phyloP scores from a whole-genome alignment of 1,140 invertebrate genomes.

The Meteorus sp. region DNA sequence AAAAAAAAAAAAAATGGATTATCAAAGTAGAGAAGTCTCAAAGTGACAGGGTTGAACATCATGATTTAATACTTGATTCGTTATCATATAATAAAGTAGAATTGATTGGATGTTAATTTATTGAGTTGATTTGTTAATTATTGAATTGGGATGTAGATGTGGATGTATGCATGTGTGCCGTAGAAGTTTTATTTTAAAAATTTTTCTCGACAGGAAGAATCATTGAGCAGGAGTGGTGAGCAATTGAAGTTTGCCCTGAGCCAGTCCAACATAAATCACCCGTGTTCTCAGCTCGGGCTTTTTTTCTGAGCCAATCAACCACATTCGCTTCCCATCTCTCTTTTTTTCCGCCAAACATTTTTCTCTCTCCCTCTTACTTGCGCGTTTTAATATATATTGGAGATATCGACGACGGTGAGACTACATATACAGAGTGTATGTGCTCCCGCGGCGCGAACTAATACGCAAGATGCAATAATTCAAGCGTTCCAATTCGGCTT shows the following conservation, averaged over 20 bases:
- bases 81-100: not conserved
- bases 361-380: slow-evolving; percentile 32
- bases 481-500: slow-evolving; percentile 38
- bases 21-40: not conserved
- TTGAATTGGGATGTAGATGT: not conserved
- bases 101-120: no score
- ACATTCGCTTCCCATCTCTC: slow-evolving; percentile 8
- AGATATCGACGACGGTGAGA: not conserved
- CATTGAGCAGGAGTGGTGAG: no score
- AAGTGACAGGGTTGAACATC: not conserved
- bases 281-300: slow-evolving; percentile 35
- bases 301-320: slow-evolving; percentile 49
- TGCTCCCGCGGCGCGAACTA: slow-evolving; percentile 30
- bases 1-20: slow-evolving; percentile 3
- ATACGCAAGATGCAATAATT: slow-evolving; percentile 44
- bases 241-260: slow-evolving; percentile 35
- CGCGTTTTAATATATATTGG: not conserved
- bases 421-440: slow-evolving; percentile 25
- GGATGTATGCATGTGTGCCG: no score
- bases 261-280: slow-evolving; percentile 48
- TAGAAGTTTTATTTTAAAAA: no score
- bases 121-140: not conserved
- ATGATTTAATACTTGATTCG: no score
- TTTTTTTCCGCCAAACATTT: not conserved
- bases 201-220: no score